Evolutionary conservation across 2,888 invertebrate genomes (phyloP).

Genomic region (Ormyrus thymus): DNA sequence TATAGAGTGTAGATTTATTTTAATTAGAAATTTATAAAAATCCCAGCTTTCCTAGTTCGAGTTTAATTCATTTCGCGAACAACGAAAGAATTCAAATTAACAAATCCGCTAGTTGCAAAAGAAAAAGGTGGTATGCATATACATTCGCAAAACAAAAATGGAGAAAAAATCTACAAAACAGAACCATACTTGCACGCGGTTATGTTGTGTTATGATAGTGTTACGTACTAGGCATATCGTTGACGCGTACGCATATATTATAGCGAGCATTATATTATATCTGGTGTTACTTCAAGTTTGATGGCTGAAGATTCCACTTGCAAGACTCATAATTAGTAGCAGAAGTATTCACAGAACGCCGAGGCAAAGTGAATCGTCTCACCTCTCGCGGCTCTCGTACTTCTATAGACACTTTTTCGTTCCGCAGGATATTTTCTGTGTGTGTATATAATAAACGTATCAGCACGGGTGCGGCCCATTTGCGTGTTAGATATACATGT

Average conservation of each 20-base stretch:
- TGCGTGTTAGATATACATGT: background rate
- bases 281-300: conserved; percentile 45
- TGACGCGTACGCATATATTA: conserved; percentile 48
- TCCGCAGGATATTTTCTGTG: background rate
- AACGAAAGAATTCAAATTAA: background rate
- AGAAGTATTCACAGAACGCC: conserved; percentile 1
- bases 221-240: conserved; percentile 46
- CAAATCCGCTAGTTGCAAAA: background rate
- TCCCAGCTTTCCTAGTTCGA: no score
- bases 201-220: conserved; percentile 47
- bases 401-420: background rate
- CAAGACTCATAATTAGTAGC: background rate
- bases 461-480: background rate
- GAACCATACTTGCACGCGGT: conserved; percentile 31
- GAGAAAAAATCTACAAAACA: conserved; percentile 16
- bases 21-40: no score
- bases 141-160: conserved; percentile 1
- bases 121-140: background rate
- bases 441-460: background rate
- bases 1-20: no score
- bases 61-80: background rate
- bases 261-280: conserved; percentile 51
- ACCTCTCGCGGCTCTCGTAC: background rate
- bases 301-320: conserved; percentile 39
- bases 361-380: background rate